A percentile compares a stretch with the other conserved stretches of the same genome.
These are phyloP conservation scores for Malurus melanocephalus DNA, from an alignment of 2,113 vertebrate species.

Conservation along the genomic window DNA sequence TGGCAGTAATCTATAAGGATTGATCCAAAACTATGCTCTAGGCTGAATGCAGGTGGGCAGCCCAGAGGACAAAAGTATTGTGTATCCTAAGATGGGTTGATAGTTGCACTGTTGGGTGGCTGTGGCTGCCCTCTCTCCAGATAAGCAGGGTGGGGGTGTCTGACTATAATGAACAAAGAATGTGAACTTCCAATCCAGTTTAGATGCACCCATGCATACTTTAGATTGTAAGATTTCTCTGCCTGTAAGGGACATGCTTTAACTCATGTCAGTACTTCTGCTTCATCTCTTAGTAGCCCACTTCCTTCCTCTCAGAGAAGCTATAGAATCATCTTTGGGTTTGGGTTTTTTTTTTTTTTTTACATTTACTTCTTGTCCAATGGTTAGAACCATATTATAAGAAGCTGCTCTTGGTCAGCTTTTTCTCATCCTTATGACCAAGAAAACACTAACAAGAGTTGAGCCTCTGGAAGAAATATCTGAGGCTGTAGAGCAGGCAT, in stretches of 20 bases:
- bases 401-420: neutral
- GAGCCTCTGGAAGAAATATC: neutral
- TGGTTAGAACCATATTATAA: neutral
- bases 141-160: neutral
- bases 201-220: neutral
- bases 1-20: neutral
- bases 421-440: neutral
- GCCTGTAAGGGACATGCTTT: neutral
- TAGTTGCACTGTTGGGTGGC: neutral
- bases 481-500: neutral
- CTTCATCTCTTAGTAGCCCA: neutral
- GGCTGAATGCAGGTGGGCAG: neutral
- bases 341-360: neutral
- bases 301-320: neutral
- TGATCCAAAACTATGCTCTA: neutral
- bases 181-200: neutral
- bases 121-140: neutral
- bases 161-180: neutral
- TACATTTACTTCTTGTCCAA: neutral
- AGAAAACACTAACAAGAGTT: neutral
- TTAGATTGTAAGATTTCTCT: neutral
- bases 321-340: neutral
- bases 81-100: neutral
- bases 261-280: neutral
- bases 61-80: neutral